Evolutionary conservation across 2,888 invertebrate species (phyloP).

Genomic region (Aporophyla nigra): DNA sequence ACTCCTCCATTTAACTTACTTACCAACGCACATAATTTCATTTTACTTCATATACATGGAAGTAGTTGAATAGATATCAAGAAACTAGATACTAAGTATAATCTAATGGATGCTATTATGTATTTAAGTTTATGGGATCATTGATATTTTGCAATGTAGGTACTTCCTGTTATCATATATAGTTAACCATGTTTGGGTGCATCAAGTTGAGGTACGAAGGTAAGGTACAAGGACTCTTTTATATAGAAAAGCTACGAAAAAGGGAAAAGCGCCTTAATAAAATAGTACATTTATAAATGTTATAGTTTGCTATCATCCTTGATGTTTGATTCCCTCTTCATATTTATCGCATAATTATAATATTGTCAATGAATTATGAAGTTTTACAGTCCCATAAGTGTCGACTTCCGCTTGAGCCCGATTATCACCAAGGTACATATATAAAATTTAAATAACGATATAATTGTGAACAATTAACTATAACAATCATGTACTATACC

Average conservation of each 20-base stretch:
- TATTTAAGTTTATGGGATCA: constrained; percentile 4
- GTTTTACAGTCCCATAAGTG: not conserved
- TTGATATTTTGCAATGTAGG: constrained; percentile 5
- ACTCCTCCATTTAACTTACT: too few relatives aligned
- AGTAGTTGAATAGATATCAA: not conserved
- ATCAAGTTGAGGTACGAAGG: constrained; percentile 1
- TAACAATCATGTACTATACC: constrained; percentile 34
- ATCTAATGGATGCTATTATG: constrained; percentile 1
- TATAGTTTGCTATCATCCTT: not conserved
- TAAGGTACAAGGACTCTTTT: not conserved
- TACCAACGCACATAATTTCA: too few relatives aligned
- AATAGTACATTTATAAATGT: not conserved
- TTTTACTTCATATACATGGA: not conserved
- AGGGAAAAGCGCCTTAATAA: not conserved
- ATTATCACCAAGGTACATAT: constrained; percentile 2
- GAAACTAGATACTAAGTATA: not conserved
- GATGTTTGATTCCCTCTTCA: not conserved
- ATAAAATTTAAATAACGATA: constrained; percentile 23
- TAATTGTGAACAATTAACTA: constrained; percentile 39
- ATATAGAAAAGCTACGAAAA: not conserved
- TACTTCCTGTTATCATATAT: constrained; percentile 17
- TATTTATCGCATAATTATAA: constrained; percentile 2
- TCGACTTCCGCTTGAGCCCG: constrained; percentile 9
- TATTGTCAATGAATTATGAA: constrained; percentile 1
- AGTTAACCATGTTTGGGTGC: not conserved